phyloP scores from a whole-genome alignment of 2,113 vertebrate species.

The Romanogobio albipinnatus region DNA sequence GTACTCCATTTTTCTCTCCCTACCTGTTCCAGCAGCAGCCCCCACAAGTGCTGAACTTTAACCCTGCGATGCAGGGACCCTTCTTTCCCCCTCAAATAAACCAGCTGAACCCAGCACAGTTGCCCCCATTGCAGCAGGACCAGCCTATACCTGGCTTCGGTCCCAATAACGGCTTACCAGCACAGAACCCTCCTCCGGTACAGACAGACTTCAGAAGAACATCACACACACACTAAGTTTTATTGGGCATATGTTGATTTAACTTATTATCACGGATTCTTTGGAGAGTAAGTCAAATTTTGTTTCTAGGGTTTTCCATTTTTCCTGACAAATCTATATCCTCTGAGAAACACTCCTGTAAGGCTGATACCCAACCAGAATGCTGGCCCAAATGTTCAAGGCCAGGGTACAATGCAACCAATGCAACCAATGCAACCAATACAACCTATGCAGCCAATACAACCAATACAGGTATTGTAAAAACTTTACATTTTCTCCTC shows the following conservation, averaged over 20 bases:
- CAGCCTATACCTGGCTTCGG: slow-evolving; percentile 60
- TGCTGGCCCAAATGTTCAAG: slow-evolving; percentile 63
- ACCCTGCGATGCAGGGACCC: slow-evolving; percentile 67
- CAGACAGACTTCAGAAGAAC: neutral
- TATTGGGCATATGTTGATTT: no score
- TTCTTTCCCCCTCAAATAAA: slow-evolving; percentile 73
- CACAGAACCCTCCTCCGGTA: slow-evolving; percentile 74
- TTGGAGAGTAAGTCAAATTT: neutral
- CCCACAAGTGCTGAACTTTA: slow-evolving; percentile 73
- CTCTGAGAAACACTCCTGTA: slow-evolving; percentile 64
- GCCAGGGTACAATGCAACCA: slow-evolving; percentile 68
- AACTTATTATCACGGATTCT: neutral
- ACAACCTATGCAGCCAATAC: slow-evolving; percentile 69
- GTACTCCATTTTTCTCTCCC: slow-evolving; percentile 64
- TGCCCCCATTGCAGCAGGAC: slow-evolving; percentile 72
- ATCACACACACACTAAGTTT: slow-evolving; percentile 2
- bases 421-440: slow-evolving; percentile 65
- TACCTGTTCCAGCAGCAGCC: slow-evolving; percentile 73
- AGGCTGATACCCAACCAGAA: slow-evolving; percentile 64
- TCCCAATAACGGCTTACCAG: slow-evolving; percentile 62
- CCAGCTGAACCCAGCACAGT: slow-evolving; percentile 62
- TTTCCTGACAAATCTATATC: slow-evolving; percentile 71
- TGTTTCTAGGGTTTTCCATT: slow-evolving; percentile 69
- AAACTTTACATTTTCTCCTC: neutral
- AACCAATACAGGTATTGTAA: slow-evolving; percentile 62